Percentiles rank a stretch among this genome's conserved stretches.
Conservation (phyloP, 2,888 invertebrate species). For the Anthoptus insignis region DNA sequence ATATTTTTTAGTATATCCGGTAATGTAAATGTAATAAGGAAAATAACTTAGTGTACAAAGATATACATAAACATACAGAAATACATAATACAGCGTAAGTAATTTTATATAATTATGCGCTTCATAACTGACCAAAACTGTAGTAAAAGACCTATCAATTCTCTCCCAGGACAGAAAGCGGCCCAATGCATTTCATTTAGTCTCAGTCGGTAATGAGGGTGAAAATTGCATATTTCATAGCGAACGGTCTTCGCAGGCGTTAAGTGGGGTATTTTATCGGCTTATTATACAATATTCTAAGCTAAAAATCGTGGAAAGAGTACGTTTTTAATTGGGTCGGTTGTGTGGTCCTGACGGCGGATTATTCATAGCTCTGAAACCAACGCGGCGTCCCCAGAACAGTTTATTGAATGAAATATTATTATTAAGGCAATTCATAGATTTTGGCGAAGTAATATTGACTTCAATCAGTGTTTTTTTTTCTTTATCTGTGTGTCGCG, state of each 20-base stretch:
- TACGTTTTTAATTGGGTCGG: conserved; percentile 86
- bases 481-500: too few species aligned
- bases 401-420: conserved; percentile 59
- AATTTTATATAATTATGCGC: too few species aligned
- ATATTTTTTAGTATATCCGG: too few species aligned
- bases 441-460: too few species aligned
- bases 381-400: conserved; percentile 74
- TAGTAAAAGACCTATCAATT: conserved; percentile 9
- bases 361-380: conserved; percentile 85
- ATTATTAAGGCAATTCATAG: conserved; percentile 14
- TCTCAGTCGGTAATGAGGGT: conserved; percentile 76
- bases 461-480: too few species aligned
- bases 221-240: conserved; percentile 84
- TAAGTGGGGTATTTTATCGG: conserved; percentile 86
- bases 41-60: too few species aligned
- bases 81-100: too few species aligned
- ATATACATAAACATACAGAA: too few species aligned
- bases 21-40: too few species aligned
- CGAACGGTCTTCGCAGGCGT: conserved; percentile 74
- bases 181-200: conserved; percentile 79
- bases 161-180: neutral
- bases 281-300: conserved; percentile 87
- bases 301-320: conserved; percentile 86
- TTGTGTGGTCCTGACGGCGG: conserved; percentile 83
- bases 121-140: too few species aligned